Evolutionary conservation across 2,113 vertebrate species (phyloP).

Genomic region (Bos javanicus): DNA sequence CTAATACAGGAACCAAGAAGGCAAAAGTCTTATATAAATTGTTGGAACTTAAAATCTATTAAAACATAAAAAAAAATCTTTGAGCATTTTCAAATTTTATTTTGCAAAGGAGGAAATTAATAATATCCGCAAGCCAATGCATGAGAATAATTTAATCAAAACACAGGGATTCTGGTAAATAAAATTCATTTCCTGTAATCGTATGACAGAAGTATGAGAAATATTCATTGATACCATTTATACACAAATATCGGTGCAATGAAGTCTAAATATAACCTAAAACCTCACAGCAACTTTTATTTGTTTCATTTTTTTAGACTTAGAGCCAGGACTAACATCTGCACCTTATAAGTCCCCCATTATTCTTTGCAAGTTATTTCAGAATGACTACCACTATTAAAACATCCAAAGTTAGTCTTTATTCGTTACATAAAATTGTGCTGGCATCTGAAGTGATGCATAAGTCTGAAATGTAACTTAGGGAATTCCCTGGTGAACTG

Average conservation of each 20-base stretch:
- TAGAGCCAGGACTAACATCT: conserved; percentile 17
- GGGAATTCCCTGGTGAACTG: background rate
- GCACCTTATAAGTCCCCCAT: background rate
- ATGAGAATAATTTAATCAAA: background rate
- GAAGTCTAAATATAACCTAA: conserved; percentile 32
- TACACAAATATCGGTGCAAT: background rate
- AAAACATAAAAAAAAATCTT: background rate
- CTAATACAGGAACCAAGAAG: background rate
- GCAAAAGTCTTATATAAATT: background rate
- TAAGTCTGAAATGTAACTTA: background rate
- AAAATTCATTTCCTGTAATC: conserved; percentile 39
- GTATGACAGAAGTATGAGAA: background rate
- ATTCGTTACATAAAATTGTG: background rate
- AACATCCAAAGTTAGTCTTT: background rate
- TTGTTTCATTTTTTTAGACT: background rate
- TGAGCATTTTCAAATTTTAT: background rate
- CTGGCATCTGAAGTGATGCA: background rate
- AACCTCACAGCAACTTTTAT: background rate
- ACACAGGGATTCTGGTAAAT: background rate
- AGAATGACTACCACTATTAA: background rate
- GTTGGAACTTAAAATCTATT: background rate
- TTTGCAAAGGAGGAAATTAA: conserved; percentile 6
- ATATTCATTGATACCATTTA: background rate
- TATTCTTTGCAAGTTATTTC: background rate
- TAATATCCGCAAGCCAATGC: background rate